Conservation (phyloP, 2,797 vertebrate species). For the Gallinago solitaria region DNA sequence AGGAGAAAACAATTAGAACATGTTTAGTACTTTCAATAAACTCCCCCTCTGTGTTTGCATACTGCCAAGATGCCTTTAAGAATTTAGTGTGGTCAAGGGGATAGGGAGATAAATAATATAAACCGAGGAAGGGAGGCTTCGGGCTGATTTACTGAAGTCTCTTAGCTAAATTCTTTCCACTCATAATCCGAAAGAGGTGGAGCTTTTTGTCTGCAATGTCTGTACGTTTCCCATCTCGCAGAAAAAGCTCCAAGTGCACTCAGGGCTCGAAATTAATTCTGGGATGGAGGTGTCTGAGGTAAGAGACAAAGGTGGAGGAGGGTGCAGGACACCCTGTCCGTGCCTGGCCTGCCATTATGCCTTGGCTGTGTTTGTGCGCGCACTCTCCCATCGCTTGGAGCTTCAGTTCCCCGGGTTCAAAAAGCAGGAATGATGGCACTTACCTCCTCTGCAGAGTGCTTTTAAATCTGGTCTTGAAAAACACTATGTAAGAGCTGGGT, state of each 20-base stretch:
- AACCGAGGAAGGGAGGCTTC: not conserved
- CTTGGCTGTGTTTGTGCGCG: not conserved
- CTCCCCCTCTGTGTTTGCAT: constrained; percentile 30
- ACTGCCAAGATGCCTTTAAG: constrained; percentile 59
- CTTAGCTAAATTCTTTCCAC: constrained; percentile 63
- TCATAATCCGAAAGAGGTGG: constrained; percentile 19
- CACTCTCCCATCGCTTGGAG: not conserved
- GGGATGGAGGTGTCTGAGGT: not conserved
- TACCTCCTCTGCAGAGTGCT: not conserved
- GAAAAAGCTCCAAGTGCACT: constrained; percentile 4
- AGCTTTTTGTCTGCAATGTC: constrained; percentile 6
- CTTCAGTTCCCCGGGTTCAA: not conserved
- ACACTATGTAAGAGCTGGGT: not conserved
- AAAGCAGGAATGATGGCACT: not conserved
- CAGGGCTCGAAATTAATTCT: not conserved
- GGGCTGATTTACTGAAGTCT: constrained; percentile 54
- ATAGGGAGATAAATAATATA: constrained; percentile 62
- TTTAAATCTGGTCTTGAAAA: not conserved
- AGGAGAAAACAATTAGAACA: constrained; percentile 60
- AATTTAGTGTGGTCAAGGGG: constrained; percentile 55
- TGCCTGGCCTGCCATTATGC: not conserved
- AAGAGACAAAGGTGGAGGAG: not conserved
- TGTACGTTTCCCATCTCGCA: not conserved
- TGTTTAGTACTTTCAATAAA: constrained; percentile 53
- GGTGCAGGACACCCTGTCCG: not conserved